phyloP scores from a whole-genome alignment of 2,113 vertebrate genomes.

The Anguilla rostrata region DNA sequence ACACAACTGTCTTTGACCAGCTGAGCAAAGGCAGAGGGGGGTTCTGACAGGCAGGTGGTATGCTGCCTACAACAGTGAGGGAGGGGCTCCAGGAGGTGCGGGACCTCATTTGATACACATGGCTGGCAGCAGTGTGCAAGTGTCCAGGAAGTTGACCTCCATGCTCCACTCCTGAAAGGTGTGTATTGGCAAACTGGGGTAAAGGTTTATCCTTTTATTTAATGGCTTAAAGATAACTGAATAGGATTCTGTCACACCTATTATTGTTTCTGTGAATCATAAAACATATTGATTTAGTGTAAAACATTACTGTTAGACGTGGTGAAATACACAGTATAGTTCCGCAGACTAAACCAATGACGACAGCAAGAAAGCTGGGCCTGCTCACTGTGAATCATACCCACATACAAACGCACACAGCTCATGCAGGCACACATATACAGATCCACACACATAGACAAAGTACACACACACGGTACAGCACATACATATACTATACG shows the following conservation, averaged over 20 bases:
- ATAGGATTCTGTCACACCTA: neutral
- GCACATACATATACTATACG: too few relatives aligned
- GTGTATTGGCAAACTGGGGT: neutral
- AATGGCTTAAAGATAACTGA: neutral
- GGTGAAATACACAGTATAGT: neutral
- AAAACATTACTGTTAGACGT: neutral
- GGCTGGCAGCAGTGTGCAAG: neutral
- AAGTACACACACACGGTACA: too few relatives aligned
- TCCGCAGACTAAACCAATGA: neutral
- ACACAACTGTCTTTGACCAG: neutral
- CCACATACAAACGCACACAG: neutral
- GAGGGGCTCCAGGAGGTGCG: neutral
- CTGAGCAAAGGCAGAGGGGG: neutral
- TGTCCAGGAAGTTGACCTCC: neutral
- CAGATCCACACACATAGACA: neutral
- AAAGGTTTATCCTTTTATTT: neutral
- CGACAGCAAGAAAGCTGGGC: neutral
- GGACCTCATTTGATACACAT: neutral
- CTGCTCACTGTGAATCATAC: neutral
- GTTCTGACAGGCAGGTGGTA: neutral
- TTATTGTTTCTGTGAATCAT: neutral
- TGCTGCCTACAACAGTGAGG: neutral
- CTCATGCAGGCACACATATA: neutral
- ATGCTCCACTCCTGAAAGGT: neutral
- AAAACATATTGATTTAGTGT: neutral